Evolutionary conservation across 92 coral and sea anemone genomes (phyloP).

Genomic region (Plumapathes pennacea): DNA sequence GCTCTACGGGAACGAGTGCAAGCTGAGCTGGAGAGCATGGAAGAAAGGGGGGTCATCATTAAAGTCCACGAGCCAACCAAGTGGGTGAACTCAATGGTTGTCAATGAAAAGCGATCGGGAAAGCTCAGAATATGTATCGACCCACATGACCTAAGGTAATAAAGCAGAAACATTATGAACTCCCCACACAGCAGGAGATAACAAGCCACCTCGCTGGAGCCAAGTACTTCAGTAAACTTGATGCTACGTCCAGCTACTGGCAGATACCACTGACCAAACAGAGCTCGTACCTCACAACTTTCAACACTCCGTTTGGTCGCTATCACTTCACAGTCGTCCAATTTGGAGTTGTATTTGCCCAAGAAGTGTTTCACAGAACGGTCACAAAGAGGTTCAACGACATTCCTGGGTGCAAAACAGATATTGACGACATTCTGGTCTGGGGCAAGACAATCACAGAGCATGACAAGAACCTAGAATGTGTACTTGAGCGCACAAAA

Average conservation of each 20-base stretch:
- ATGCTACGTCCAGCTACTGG: slow-evolving; percentile 54
- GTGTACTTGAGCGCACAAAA: slow-evolving; percentile 16
- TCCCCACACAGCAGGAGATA: slow-evolving; percentile 63
- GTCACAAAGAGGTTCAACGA: slow-evolving; percentile 35
- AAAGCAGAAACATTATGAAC: slow-evolving; percentile 43
- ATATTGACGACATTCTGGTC: slow-evolving; percentile 63
- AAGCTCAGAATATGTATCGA: slow-evolving; percentile 58
- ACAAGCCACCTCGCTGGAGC: slow-evolving; percentile 48
- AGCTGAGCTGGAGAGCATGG: slow-evolving; percentile 36
- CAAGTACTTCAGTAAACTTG: slow-evolving; percentile 49
- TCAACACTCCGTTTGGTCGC: slow-evolving; percentile 59
- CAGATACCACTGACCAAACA: slow-evolving; percentile 50
- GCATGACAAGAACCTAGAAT: slow-evolving; percentile 31
- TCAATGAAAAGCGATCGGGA: slow-evolving; percentile 41
- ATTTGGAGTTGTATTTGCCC: slow-evolving; percentile 54
- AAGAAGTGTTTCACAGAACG: slow-evolving; percentile 59
- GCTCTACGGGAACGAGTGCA: slow-evolving; percentile 8
- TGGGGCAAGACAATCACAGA: slow-evolving; percentile 60
- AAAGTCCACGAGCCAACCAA: slow-evolving; percentile 34
- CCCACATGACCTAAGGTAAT: slow-evolving; percentile 53
- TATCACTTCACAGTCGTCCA: slow-evolving; percentile 44
- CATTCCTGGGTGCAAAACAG: slow-evolving; percentile 49
- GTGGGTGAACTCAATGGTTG: slow-evolving; percentile 58
- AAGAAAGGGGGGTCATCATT: slow-evolving; percentile 17
- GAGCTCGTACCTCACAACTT: slow-evolving; percentile 50